These are phyloP conservation scores for Tetranychus truncatus DNA, from an alignment of 2,888 invertebrate genomes.

Conservation along the genomic window DNA sequence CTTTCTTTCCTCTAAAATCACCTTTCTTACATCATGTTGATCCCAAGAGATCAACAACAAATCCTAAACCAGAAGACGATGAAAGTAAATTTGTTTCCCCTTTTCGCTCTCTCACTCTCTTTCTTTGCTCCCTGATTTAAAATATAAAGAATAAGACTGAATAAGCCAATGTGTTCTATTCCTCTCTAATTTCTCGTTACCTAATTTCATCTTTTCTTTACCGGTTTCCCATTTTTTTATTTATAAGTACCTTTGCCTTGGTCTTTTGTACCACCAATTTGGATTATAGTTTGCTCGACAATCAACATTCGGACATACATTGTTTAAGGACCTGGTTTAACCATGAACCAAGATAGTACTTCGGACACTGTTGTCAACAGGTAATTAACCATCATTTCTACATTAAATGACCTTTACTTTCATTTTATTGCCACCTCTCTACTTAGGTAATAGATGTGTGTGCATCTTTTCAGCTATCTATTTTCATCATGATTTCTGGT, in stretches of 20 bases:
- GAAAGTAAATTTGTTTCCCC: neutral
- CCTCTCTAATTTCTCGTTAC: constrained; percentile 7
- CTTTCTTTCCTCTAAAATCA: neutral
- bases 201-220: neutral
- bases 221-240: neutral
- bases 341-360: neutral
- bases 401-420: neutral
- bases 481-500: no score
- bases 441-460: neutral
- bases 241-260: neutral
- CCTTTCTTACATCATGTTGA: neutral
- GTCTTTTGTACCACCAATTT: neutral
- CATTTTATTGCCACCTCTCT: neutral
- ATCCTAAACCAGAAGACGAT: neutral
- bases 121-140: no score
- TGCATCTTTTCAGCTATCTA: no score
- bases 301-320: neutral
- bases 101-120: no score
- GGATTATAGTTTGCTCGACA: neutral
- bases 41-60: neutral
- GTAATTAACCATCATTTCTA: neutral
- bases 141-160: no score
- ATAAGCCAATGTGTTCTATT: constrained; percentile 8
- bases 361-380: constrained; percentile 1
- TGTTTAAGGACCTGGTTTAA: neutral